These are phyloP conservation scores for Oceanodroma tethys DNA, from an alignment of 2,113 vertebrate species.

Conservation along the genomic window DNA sequence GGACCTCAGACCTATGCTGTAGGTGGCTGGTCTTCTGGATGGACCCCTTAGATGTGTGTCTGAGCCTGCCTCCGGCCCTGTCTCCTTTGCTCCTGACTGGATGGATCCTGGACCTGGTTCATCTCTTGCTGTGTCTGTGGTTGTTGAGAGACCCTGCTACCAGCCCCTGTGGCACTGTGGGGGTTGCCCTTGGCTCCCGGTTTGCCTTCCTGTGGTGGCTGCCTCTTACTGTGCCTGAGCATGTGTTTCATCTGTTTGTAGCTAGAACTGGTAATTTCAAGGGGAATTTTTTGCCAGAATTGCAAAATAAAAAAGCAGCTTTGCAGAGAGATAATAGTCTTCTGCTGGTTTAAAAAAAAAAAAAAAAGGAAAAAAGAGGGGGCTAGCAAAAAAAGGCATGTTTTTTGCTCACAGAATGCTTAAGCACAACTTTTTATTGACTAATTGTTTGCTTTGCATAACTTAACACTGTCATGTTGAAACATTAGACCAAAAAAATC, in stretches of 20 bases:
- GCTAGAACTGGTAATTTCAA: not conserved
- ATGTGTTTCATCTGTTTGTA: not conserved
- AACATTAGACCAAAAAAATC: not conserved
- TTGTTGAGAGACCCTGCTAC: not conserved
- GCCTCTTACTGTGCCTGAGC: not conserved
- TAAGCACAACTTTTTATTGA: not conserved
- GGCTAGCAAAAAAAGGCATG: accelerated
- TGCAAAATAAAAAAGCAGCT: not conserved
- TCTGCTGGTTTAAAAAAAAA: not conserved
- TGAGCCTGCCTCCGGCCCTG: not conserved
- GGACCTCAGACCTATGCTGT: not conserved
- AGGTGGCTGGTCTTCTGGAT: not conserved
- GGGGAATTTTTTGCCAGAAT: not conserved
- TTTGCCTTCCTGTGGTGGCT: not conserved
- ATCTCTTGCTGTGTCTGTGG: not conserved
- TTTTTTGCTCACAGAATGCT: not conserved
- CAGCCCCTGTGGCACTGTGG: accelerated
- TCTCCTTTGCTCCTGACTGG: not conserved
- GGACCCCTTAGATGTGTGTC: not conserved
- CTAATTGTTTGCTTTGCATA: not conserved
- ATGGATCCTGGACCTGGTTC: not conserved
- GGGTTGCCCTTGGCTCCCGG: not conserved
- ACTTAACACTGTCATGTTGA: not conserved
- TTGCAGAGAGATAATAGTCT: not conserved
- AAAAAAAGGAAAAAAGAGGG: not conserved